Evolutionary conservation across 2,888 invertebrate genomes (phyloP), one percentile per base, ranked within the genome.

Genomic region (Silvanus unidentatus): DNA sequence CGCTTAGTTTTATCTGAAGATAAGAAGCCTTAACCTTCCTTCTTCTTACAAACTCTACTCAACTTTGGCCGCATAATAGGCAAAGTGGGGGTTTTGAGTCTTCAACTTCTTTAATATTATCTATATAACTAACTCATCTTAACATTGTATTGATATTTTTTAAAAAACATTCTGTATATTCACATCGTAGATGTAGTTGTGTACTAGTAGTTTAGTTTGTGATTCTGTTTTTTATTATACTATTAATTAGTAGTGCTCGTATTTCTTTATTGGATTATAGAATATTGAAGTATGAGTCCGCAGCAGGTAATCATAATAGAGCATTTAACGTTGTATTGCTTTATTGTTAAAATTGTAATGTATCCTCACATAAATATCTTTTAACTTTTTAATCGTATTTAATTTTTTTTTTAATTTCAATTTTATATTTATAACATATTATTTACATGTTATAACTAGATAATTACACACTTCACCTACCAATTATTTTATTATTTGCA

Each of bases 71-170:
- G 43, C 22, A 22, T 22, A 22, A 5, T 5, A 22, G 8, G 22
- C 8, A 5, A 22, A 22, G 22, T 22, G 22, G 22, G 22, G 22
- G n/a, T 4, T 5, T 32, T 32, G n/a, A n/a, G 5, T 32, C 32
- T 9, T 12, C 32, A 32, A 32, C 32, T 32, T 32, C 32, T 32
- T 11, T 32, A 57, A 52, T 58, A 52, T n/a, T 60, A 57, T 63
- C 57, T 63, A 63, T 63, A 62, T 59, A 63, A 62, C 57, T 51
- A 54, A 52, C 55, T 51, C 46, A 46, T 48, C 46, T 43, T 44
- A 48, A 49, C 45, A 45, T 54, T 43, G 44, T 48, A 40, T 44
- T 48, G 44, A 54, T 61, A 59, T 59, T 62, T 62, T 60, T 55
- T 52, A 52, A 59, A 62, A 59, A 56, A 53, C 53, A 22, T 22